phyloP scores from a whole-genome alignment of 1,140 invertebrate species.

The Wasmannia auropunctata region DNA sequence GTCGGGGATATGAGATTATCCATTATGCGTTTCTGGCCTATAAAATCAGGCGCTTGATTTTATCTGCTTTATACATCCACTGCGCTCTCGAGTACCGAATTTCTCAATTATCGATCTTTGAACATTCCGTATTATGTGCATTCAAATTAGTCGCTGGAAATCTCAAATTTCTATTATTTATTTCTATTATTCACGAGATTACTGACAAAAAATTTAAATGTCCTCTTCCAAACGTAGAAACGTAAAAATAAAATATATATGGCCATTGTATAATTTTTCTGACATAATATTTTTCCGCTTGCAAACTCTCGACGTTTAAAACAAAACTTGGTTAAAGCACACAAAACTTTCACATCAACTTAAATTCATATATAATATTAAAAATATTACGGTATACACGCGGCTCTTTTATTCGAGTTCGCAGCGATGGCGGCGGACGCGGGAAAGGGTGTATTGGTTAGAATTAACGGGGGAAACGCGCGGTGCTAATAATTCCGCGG shows the following conservation, averaged over 20 bases:
- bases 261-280: background rate
- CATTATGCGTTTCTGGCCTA: background rate
- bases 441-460: background rate
- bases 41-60: slow-evolving; percentile 19
- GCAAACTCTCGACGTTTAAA: background rate
- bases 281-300: background rate
- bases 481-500: slow-evolving; percentile 12
- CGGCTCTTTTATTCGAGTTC: background rate
- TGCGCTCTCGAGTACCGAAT: background rate
- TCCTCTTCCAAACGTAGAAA: background rate
- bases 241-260: background rate
- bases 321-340: background rate
- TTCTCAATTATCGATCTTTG: background rate
- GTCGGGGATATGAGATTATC: slow-evolving; percentile 17
- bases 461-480: background rate
- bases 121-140: background rate
- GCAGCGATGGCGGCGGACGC: background rate
- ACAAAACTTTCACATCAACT: background rate
- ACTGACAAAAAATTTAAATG: background rate
- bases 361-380: background rate
- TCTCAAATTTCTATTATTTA: background rate
- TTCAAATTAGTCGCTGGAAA: background rate
- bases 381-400: background rate
- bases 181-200: too few relatives aligned
- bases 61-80: background rate